phyloP scores from a whole-genome alignment of 2,888 invertebrate species.

The Dicranocentrus wangi region DNA sequence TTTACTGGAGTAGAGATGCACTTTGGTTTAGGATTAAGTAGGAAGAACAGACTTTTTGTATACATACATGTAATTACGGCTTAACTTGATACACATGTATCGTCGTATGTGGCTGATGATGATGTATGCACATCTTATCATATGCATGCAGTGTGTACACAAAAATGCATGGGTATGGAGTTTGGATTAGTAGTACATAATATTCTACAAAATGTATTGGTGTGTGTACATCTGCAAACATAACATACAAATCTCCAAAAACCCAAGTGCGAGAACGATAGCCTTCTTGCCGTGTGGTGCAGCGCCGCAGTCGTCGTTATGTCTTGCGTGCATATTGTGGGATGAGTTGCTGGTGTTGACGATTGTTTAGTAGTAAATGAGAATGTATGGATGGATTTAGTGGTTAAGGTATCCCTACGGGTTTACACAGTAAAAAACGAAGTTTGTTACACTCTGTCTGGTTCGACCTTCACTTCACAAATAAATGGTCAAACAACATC shows the following conservation, averaged over 20 bases:
- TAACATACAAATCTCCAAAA: not conserved
- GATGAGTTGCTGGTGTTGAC: not conserved
- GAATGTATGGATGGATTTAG: conserved; percentile 46
- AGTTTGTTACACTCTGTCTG: conserved; percentile 62
- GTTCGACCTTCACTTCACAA: conserved; percentile 72
- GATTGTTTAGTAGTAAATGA: not conserved
- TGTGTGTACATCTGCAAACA: conserved; percentile 1
- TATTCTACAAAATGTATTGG: not conserved
- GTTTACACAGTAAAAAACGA: not conserved
- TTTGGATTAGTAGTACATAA: conserved; percentile 11
- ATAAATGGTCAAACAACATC: conserved; percentile 55
- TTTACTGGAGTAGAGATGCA: conserved; percentile 43
- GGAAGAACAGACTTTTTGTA: not conserved
- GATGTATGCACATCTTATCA: conserved; percentile 49
- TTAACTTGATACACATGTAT: conserved; percentile 51
- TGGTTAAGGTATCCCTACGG: conserved; percentile 28
- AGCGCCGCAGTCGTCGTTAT: conserved; percentile 23
- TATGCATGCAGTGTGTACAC: conserved; percentile 38
- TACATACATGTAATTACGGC: conserved; percentile 35
- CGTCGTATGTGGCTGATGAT: conserved; percentile 8
- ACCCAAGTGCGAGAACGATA: not conserved
- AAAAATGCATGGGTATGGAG: conserved; percentile 39
- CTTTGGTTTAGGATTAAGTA: conserved; percentile 20
- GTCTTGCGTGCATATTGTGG: conserved; percentile 19
- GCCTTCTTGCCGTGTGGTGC: conserved; percentile 14